Conservation (phyloP, 2,113 vertebrate genomes). For the Donacobius atricapilla region DNA sequence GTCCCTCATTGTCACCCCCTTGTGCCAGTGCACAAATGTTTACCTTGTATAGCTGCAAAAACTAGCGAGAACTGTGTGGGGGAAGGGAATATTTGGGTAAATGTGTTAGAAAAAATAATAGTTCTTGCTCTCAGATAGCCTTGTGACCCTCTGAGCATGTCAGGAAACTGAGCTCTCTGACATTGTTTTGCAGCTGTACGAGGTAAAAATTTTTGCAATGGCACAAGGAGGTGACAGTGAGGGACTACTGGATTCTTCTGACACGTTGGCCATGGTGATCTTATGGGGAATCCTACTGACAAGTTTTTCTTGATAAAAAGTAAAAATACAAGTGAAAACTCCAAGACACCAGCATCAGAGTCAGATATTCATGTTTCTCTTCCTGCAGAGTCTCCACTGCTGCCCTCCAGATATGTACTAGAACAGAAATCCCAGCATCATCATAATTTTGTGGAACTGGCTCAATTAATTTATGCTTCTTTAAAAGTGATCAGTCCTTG, state of each 20-base stretch:
- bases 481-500: neutral
- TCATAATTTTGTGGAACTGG: neutral
- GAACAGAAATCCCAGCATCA: neutral
- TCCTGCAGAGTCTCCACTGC: neutral
- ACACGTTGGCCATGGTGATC: neutral
- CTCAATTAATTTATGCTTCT: neutral
- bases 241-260: neutral
- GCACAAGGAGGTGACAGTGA: neutral
- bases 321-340: neutral
- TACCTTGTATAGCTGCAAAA: neutral
- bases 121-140: neutral
- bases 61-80: neutral
- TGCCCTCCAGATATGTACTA: neutral
- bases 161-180: neutral
- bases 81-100: neutral
- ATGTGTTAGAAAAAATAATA: fast-evolving
- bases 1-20: no score
- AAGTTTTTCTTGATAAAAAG: neutral
- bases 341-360: neutral
- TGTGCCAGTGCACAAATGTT: neutral
- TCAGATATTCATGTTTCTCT: neutral
- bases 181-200: neutral
- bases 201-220: neutral
- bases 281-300: neutral
- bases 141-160: neutral